These are phyloP conservation scores for Orthosia gothica DNA, from an alignment of 2,888 invertebrate species.

Conservation along the genomic window DNA sequence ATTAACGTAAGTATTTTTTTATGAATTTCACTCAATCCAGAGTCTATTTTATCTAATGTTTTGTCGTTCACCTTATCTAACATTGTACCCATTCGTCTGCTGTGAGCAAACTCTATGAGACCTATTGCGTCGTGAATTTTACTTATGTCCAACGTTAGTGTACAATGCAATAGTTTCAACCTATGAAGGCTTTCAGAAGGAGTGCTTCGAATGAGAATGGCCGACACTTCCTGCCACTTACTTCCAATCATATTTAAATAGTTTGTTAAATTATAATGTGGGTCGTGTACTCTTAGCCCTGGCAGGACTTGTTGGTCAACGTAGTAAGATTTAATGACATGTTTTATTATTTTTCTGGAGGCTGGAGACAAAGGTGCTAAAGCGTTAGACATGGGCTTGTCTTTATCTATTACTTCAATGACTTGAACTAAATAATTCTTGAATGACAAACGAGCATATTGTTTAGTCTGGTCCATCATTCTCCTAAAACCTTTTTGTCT, in stretches of 20 bases:
- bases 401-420: conserved; percentile 73
- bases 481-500: conserved; percentile 17
- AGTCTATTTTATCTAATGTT: conserved; percentile 70
- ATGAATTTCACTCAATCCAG: conserved; percentile 69
- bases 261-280: conserved; percentile 73
- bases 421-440: conserved; percentile 72
- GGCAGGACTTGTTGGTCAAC: conserved; percentile 64
- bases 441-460: conserved; percentile 48
- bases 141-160: conserved; percentile 74
- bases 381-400: conserved; percentile 67
- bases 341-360: conserved; percentile 73
- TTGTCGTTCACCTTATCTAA: conserved; percentile 64
- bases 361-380: conserved; percentile 71
- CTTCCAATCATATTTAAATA: conserved; percentile 75
- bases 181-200: conserved; percentile 71
- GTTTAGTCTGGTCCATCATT: conserved; percentile 17
- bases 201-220: conserved; percentile 64
- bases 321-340: conserved; percentile 74
- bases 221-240: conserved; percentile 73
- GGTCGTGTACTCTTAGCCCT: conserved; percentile 66
- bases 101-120: conserved; percentile 73
- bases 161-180: conserved; percentile 79
- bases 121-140: conserved; percentile 77
- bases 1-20: conserved; percentile 69
- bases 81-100: conserved; percentile 73